These are phyloP conservation scores for Pseudomyrmex pallidus DNA, from an alignment of 1,140 invertebrate genomes.

Conservation along the genomic window DNA sequence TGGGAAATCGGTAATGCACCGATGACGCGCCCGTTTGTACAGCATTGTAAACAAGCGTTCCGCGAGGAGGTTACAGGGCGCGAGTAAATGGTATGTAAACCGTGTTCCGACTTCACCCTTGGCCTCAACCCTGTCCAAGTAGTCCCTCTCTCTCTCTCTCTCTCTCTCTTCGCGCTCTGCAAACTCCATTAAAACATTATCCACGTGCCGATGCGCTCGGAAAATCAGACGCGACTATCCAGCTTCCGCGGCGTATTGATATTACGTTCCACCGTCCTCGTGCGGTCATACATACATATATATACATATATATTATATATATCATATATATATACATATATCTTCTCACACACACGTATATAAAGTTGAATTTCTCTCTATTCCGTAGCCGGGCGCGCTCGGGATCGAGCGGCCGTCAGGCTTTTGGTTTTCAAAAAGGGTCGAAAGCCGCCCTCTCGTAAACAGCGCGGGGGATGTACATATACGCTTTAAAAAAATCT, in stretches of 20 bases:
- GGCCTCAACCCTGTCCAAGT: conserved; percentile 71
- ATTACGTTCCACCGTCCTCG: conserved; percentile 69
- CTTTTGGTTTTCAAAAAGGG: conserved; percentile 65
- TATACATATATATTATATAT: background rate
- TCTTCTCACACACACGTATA: background rate
- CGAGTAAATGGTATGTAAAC: conserved; percentile 86
- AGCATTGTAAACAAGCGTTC: conserved; percentile 79
- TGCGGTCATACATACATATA: conserved; percentile 34
- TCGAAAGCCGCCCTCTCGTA: conserved; percentile 50
- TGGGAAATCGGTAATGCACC: conserved; percentile 25
- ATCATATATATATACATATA: background rate
- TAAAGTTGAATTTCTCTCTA: conserved; percentile 66
- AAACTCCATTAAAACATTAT: conserved; percentile 86
- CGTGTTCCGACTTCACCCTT: conserved; percentile 81
- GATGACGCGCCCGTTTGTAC: conserved; percentile 75
- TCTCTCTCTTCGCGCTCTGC: conserved; percentile 74
- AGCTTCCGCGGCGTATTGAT: conserved; percentile 73
- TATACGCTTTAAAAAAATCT: conserved; percentile 19
- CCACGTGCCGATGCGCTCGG: conserved; percentile 85
- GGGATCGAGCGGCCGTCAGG: conserved; percentile 62
- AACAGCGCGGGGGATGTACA: conserved; percentile 42
- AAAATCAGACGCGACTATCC: conserved; percentile 84
- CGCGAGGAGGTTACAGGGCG: conserved; percentile 78
- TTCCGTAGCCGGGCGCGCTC: conserved; percentile 52
- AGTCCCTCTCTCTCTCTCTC: background rate